Base-by-base conservation (phyloP, 2,797 vertebrate species). In the Peromyscus nudipes region DNA sequence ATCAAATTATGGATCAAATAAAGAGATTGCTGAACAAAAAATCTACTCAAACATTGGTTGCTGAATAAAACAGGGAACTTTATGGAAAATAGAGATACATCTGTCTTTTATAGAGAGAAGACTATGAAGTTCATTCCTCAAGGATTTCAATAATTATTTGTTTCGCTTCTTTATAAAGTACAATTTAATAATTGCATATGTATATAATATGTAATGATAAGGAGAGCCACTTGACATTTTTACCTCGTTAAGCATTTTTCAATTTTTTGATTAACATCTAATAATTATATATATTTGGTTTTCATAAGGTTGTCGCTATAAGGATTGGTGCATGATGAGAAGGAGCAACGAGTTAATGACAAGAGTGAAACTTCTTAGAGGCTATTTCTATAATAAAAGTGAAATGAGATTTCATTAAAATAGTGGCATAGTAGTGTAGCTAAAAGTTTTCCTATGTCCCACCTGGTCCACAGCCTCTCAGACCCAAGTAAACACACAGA, bases 341-440 rank as follows among this genome's bases (percentile, higher is more conserved):
- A 82, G 29, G 16, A 23, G 9, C 46, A 52, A 31, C 55, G 10
- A 73, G 10, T 67, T 57, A 69, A 85, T 69, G 84, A 77, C 80
- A 40, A 87, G 46, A 34, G n/a, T 57, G 43, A 88, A 65, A 85
- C 49, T 55, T 90, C 16, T 57, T 37, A 85, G 62, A 88, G 8
- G 46, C 10, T 37, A 6, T 86, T 81, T 55, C 37, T 87, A 11
- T n/a, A 29, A 89, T 49, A 29, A 57, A 14, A 77, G 40, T 57
- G 23, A 93, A 62, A 90, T 34, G 27, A 13, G 14, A 77, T 82
- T 94, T 75, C 84, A 64, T 62, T 55, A 55, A 95, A 93, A 77
- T 55, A 27, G 5, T 85, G 49, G 17, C 25, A 40, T 0, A 84
- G 27, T 55, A 49, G 52, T 55, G 52, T 55, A 55, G 14, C 52